These are phyloP conservation scores for Neoitamus cyanurus DNA, from an alignment of 2,888 invertebrate genomes.

Conservation along the genomic window DNA sequence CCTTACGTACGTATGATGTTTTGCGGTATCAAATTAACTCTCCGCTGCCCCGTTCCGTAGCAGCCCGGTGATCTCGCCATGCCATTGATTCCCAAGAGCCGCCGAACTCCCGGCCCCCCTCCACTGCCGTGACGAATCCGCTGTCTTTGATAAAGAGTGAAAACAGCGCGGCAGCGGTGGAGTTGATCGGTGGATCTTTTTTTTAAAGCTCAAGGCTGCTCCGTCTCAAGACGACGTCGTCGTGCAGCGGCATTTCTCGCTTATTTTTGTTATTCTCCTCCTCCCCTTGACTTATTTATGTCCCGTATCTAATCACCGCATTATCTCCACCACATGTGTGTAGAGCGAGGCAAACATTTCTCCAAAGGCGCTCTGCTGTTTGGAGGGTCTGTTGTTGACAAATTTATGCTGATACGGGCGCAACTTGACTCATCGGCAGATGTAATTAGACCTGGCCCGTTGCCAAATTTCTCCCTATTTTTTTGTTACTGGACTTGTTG, in stretches of 20 bases:
- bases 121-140: not conserved
- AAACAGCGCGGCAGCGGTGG: conserved; percentile 7
- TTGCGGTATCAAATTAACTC: conserved; percentile 21
- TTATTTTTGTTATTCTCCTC: not conserved
- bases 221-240: not conserved
- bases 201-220: conserved; percentile 15
- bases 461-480: not conserved
- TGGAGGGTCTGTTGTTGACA: not conserved
- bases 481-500: not conserved
- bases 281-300: not conserved
- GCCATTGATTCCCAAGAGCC: not conserved
- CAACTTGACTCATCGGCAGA: conserved; percentile 26
- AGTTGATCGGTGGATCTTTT: not conserved
- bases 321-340: not conserved
- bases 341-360: not conserved
- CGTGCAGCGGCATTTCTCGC: not conserved
- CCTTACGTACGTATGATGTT: not conserved
- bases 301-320: not conserved
- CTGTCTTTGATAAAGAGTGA: conserved; percentile 10
- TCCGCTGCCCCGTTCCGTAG: not conserved
- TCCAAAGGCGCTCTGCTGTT: not conserved
- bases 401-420: conserved; percentile 13
- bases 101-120: not conserved
- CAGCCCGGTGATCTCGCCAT: not conserved
- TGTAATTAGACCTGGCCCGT: conserved; percentile 10